phyloP scores from a whole-genome alignment of 2,888 invertebrate species.

The Tetheella fluctuosa region DNA sequence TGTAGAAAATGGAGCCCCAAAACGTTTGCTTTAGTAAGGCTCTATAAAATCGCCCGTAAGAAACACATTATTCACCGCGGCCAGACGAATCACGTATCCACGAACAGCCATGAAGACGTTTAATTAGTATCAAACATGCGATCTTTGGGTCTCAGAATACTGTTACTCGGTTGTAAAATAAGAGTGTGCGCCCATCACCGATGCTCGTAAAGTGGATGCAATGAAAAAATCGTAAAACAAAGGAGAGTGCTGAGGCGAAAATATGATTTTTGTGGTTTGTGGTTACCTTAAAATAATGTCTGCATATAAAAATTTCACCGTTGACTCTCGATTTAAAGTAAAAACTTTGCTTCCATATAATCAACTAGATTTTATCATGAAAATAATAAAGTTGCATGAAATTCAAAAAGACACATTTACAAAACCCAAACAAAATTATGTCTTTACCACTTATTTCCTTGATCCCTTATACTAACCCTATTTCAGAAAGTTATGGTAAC shows the following conservation, averaged over 20 bases:
- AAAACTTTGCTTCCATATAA: neutral
- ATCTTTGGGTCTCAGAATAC: constrained; percentile 64
- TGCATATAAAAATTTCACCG: constrained; percentile 37
- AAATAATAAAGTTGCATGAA: neutral
- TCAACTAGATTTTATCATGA: neutral
- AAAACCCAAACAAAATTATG: constrained; percentile 8
- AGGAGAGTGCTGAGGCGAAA: constrained; percentile 63
- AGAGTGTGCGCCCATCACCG: constrained; percentile 66
- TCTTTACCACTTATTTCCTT: constrained; percentile 13
- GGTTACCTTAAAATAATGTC: constrained; percentile 50
- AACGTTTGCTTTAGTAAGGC: constrained; percentile 34
- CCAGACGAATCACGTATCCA: constrained; percentile 69
- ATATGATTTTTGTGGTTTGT: constrained; percentile 69
- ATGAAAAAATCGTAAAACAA: constrained; percentile 79
- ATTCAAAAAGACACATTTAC: neutral
- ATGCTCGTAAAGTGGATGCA: constrained; percentile 75
- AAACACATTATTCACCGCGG: constrained; percentile 59
- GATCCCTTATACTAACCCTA: constrained; percentile 33
- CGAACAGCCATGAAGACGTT: constrained; percentile 62
- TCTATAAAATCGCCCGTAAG: constrained; percentile 51
- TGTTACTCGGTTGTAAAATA: constrained; percentile 63
- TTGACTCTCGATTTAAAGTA: constrained; percentile 13
- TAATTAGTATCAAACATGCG: constrained; percentile 79
- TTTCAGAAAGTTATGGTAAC: constrained; percentile 39
- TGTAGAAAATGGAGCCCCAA: constrained; percentile 31